A percentile compares a stretch with the other conserved stretches of the same genome.
These are phyloP conservation scores for Chelonus insularis DNA, from an alignment of 1,140 invertebrate species.

Conservation along the genomic window DNA sequence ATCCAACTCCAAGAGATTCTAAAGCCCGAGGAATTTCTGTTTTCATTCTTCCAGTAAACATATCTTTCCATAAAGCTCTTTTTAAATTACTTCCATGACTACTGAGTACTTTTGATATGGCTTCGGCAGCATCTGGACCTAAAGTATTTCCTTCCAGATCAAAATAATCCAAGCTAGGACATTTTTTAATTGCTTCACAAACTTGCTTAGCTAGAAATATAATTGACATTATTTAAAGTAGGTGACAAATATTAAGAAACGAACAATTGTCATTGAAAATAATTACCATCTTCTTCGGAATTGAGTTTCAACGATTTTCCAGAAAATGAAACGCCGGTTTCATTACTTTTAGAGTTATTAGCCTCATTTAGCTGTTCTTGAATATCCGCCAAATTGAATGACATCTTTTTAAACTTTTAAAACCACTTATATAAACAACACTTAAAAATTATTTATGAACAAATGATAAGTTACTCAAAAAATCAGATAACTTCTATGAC, in stretches of 20 bases:
- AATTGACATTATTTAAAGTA: constrained; percentile 20
- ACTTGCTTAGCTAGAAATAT: constrained; percentile 65
- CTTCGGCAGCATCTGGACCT: constrained; percentile 84
- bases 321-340: constrained; percentile 66
- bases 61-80: constrained; percentile 90
- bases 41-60: constrained; percentile 94
- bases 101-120: constrained; percentile 79
- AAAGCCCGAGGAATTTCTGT: constrained; percentile 92
- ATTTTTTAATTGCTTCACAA: constrained; percentile 67
- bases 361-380: constrained; percentile 40
- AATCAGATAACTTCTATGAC: no score
- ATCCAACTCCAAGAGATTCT: constrained; percentile 76
- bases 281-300: constrained; percentile 68
- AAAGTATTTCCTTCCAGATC: constrained; percentile 92
- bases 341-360: constrained; percentile 29
- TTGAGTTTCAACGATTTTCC: constrained; percentile 70
- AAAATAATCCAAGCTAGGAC: constrained; percentile 69
- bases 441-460: neutral
- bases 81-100: constrained; percentile 75
- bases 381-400: constrained; percentile 50
- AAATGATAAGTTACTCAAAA: neutral
- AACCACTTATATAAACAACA: neutral
- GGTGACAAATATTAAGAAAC: no score
- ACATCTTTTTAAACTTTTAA: constrained; percentile 34
- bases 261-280: neutral